Conservation (phyloP, 2,888 invertebrate species). For the Nomada ruficornis region DNA sequence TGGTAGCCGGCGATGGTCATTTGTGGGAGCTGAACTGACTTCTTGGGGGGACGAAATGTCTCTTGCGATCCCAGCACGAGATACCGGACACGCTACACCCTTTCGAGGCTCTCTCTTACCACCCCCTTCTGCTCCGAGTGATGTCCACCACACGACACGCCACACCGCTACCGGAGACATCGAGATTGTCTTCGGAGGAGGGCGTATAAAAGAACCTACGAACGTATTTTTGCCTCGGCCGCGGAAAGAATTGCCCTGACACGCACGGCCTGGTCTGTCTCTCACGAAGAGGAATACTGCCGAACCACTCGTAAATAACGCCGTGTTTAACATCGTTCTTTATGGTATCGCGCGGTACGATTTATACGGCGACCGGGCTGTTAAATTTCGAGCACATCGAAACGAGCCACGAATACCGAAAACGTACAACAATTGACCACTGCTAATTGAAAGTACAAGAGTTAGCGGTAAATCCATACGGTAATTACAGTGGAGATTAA, state of each 20-base stretch:
- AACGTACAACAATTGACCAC: background rate
- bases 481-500: constrained; percentile 16
- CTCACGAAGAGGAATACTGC: constrained; percentile 69
- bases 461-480: background rate
- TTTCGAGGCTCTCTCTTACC: constrained; percentile 55
- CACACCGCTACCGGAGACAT: constrained; percentile 71
- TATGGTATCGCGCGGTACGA: constrained; percentile 50
- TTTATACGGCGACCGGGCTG: constrained; percentile 54
- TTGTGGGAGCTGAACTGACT: constrained; percentile 79
- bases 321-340: constrained; percentile 68
- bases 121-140: constrained; percentile 61
- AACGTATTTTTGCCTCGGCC: constrained; percentile 71
- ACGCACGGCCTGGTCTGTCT: constrained; percentile 69
- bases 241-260: constrained; percentile 74
- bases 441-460: constrained; percentile 19
- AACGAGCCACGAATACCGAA: constrained; percentile 22
- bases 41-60: constrained; percentile 82
- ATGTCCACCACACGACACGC: constrained; percentile 77
- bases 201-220: constrained; percentile 70
- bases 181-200: constrained; percentile 75
- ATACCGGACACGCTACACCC: constrained; percentile 83
- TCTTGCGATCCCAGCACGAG: constrained; percentile 82
- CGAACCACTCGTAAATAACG: constrained; percentile 71
- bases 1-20: constrained; percentile 81
- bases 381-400: constrained; percentile 45